Base-by-base conservation (phyloP, 2,797 vertebrate genomes). In the Acanthurus tractus region DNA sequence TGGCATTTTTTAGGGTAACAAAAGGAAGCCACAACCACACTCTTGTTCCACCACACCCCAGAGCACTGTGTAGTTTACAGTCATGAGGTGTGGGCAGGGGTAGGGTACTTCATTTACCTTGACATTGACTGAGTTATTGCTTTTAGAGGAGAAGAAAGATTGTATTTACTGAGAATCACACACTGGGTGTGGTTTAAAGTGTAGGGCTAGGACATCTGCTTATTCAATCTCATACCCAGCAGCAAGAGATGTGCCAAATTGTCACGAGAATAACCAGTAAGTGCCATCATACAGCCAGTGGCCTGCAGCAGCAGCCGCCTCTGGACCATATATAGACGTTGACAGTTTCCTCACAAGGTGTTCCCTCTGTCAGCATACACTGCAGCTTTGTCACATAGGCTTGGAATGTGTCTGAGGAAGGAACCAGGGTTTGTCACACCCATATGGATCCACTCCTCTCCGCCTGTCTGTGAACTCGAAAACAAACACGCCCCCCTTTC, bases 1-100 rank as follows among this genome's bases (percentile, higher is more conserved):
- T 74, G 75, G 78, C 84, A 79, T 85, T 92, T 90, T 34, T 86
- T 66, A 84, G 78, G 77, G 79, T 50, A 81, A 89, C 86, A 87
- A 89, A 91, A 84, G 85, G 86, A 94, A 91, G 86, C 91, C 90
- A 84, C 86, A 91, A 75, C 78, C 88, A 89, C 82, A 70, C 66
- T 85, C 70, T 82, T 48, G 44, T 78, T 71, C 63, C 53, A 87
- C 92, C 94, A 94, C 92, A 90, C 88, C 92, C 92, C 70, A 62
- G 54, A 80, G 78, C 50, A 57, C 63, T 75, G 80, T 38, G 20
- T 79, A 82, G 78, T 88, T 84, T 87, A 48, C 63, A 80, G 78
- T 62, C 46, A 57, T 8, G 17, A 76, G 78, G 79, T 82, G 85
- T 75, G 78, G 67, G 73, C 67, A 49, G 63, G 71, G 23, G 70